Conservation (phyloP, 2,797 vertebrate species). For the Uromys caudimaculatus region DNA sequence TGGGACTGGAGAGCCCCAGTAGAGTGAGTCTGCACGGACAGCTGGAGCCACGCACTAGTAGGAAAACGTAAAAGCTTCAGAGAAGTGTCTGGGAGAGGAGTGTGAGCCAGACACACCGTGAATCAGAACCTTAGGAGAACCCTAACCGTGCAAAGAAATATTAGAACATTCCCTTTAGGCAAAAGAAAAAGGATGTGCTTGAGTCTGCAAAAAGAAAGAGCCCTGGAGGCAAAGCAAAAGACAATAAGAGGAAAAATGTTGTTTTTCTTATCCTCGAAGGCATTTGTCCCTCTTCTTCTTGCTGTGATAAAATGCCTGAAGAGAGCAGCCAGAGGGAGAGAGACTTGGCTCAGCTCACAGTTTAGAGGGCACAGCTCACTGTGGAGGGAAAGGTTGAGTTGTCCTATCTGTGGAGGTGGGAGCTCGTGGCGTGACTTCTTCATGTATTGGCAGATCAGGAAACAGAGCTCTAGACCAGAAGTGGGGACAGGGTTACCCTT, state of each 20-base stretch:
- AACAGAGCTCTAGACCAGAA: neutral
- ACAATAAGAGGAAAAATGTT: neutral
- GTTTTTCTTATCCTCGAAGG: neutral
- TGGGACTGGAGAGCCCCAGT: neutral
- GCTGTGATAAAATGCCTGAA: neutral
- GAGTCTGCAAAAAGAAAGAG: neutral
- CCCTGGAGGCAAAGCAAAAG: neutral
- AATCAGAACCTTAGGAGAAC: neutral
- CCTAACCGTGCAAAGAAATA: neutral
- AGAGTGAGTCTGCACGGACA: neutral
- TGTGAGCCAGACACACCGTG: neutral
- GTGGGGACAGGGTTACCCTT: neutral
- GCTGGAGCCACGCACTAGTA: accelerated
- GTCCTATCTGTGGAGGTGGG: neutral
- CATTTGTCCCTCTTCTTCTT: neutral
- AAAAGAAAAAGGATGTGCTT: neutral
- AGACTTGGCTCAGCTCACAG: neutral
- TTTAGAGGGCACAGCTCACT: neutral
- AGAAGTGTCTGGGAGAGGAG: neutral
- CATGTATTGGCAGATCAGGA: neutral
- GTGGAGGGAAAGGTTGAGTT: neutral
- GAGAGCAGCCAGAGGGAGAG: neutral
- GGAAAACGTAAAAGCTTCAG: neutral
- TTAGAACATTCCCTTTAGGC: neutral
- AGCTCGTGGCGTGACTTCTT: neutral